Evolutionary conservation across 2,888 invertebrate genomes (phyloP).

Genomic region (Orthonevra nobilis): DNA sequence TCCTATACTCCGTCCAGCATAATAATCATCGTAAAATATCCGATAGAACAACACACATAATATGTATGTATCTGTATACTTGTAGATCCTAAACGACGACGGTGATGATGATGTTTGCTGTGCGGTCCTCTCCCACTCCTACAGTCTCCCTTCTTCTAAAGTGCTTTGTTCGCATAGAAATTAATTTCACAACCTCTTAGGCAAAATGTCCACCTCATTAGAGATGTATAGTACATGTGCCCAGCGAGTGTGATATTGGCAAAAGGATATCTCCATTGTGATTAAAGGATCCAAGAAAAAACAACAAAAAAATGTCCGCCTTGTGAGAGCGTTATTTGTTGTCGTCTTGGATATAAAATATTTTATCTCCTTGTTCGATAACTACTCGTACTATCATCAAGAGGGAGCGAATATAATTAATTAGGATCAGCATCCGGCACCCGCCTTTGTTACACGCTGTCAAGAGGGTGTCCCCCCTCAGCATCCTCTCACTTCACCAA

Average conservation of each 20-base stretch:
- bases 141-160: slow-evolving; percentile 23
- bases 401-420: slow-evolving; percentile 58
- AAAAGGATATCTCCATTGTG: slow-evolving; percentile 63
- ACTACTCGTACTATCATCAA: slow-evolving; percentile 52
- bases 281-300: slow-evolving; percentile 48
- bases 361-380: slow-evolving; percentile 65
- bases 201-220: slow-evolving; percentile 64
- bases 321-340: slow-evolving; percentile 56
- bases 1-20: slow-evolving; percentile 15
- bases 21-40: slow-evolving; percentile 64
- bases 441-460: slow-evolving; percentile 46
- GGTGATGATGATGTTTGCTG: slow-evolving; percentile 60
- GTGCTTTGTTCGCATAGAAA: slow-evolving; percentile 64
- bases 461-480: slow-evolving; percentile 7
- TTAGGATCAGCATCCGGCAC: slow-evolving; percentile 39
- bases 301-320: too few species aligned
- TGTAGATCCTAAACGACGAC: slow-evolving; percentile 31
- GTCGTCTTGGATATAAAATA: slow-evolving; percentile 61
- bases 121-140: slow-evolving; percentile 23
- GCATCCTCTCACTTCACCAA: not conserved
- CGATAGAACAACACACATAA: slow-evolving; percentile 17
- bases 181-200: slow-evolving; percentile 57
- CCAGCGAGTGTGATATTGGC: not conserved
- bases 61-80: slow-evolving; percentile 2
- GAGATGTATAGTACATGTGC: slow-evolving; percentile 11